Conservation (phyloP, 2,797 vertebrate genomes). For the Sphaeramia orbicularis region DNA sequence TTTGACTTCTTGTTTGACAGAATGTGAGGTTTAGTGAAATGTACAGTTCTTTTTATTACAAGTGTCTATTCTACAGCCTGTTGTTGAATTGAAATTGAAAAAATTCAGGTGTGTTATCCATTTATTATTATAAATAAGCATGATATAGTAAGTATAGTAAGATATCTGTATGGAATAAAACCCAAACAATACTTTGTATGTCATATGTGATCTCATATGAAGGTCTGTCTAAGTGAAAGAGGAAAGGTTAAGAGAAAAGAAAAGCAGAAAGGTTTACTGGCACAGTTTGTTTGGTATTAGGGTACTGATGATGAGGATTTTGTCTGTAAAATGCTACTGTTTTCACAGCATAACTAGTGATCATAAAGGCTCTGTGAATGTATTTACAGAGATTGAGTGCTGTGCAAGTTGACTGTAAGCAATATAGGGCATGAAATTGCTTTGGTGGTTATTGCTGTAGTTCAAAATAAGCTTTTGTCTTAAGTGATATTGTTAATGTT, state of each 20-base stretch:
- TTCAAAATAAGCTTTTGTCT: conserved; percentile 28
- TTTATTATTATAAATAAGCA: not conserved
- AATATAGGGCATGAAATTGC: conserved; percentile 6
- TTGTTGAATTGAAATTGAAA: not conserved
- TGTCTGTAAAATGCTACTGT: too few species aligned
- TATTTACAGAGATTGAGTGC: conserved; percentile 20
- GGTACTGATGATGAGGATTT: too few species aligned
- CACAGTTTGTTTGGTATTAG: too few species aligned
- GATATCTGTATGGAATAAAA: too few species aligned
- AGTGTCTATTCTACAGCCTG: conserved; percentile 14
- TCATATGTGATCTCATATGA: too few species aligned
- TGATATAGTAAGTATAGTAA: too few species aligned
- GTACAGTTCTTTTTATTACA: conserved; percentile 21
- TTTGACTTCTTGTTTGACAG: conserved; percentile 24
- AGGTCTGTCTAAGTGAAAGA: too few species aligned
- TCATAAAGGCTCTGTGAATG: conserved; percentile 12
- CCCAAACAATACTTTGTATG: too few species aligned
- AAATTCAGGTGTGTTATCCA: not conserved
- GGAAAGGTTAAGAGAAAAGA: too few species aligned
- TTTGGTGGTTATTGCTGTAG: conserved; percentile 1
- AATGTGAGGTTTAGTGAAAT: conserved; percentile 7
- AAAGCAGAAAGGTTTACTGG: too few species aligned
- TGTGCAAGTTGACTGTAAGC: conserved; percentile 1
- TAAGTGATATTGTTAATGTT: conserved; percentile 27
- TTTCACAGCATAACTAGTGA: not conserved